These are phyloP conservation scores for Eledona agricola DNA, from an alignment of 2,888 invertebrate species.

Conservation along the genomic window DNA sequence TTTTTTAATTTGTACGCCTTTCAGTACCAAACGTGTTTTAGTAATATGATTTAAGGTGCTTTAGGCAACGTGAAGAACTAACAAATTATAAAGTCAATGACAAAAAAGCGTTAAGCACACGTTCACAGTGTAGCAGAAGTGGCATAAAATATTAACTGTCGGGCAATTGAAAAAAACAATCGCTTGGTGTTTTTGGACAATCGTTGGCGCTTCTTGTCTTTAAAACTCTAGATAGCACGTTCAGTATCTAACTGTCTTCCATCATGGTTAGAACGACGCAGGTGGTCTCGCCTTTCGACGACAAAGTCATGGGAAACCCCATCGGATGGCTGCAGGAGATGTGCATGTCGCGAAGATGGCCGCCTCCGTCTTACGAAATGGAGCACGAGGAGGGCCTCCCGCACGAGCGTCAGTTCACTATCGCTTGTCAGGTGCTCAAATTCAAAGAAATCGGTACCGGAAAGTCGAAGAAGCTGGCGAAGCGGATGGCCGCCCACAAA, in stretches of 20 bases:
- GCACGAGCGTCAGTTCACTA: constrained; percentile 93
- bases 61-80: no score
- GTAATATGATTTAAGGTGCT: no score
- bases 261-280: constrained; percentile 56
- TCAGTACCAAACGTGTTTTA: no score
- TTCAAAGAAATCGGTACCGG: constrained; percentile 87
- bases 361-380: constrained; percentile 93
- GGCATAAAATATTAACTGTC: no score
- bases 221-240: no score
- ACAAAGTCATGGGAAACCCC: constrained; percentile 89
- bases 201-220: no score
- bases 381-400: constrained; percentile 89
- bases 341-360: constrained; percentile 96
- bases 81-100: no score
- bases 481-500: constrained; percentile 93
- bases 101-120: no score
- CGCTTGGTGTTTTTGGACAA: no score
- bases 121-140: no score
- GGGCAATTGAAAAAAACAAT: no score
- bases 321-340: constrained; percentile 95
- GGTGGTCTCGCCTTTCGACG: constrained; percentile 73
- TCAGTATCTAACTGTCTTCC: neutral
- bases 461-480: constrained; percentile 96
- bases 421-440: constrained; percentile 87
- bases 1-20: no score